Percentiles rank a stretch among this genome's conserved stretches.
phyloP scores from a whole-genome alignment of 2,888 invertebrate species.

The Melanophora roralis region DNA sequence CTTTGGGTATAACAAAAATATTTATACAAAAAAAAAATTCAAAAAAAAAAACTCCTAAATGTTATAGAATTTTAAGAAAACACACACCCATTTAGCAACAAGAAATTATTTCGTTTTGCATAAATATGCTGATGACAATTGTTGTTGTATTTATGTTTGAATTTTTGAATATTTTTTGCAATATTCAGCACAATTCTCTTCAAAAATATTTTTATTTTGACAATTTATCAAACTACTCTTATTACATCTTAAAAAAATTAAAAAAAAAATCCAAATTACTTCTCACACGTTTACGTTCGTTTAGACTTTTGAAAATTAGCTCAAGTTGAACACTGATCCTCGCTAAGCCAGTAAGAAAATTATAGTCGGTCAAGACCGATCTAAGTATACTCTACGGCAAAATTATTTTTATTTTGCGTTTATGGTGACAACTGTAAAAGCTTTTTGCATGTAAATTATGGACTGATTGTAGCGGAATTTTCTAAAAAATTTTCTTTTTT shows the following conservation, averaged over 20 bases:
- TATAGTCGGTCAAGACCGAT: too few relatives aligned
- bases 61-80: neutral
- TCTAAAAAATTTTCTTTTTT: too few relatives aligned
- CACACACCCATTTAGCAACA: conserved; percentile 1
- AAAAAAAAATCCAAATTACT: neutral
- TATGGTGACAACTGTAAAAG: too few relatives aligned
- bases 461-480: too few relatives aligned
- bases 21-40: conserved; percentile 1
- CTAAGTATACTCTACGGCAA: too few relatives aligned
- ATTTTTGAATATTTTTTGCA: neutral
- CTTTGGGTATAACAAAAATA: neutral
- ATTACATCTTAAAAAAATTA: conserved; percentile 15
- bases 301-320: neutral
- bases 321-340: neutral
- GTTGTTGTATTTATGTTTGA: neutral
- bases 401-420: too few relatives aligned
- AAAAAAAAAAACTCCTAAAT: neutral
- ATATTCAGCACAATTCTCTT: conserved; percentile 35
- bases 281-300: neutral
- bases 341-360: too few relatives aligned
- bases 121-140: conserved; percentile 9
- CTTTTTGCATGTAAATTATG: too few relatives aligned
- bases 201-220: neutral
- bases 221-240: conserved; percentile 1
- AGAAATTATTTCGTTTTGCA: neutral